Evolutionary conservation across 1,140 invertebrate species (phyloP).

Genomic region (Vanessa tameamea): DNA sequence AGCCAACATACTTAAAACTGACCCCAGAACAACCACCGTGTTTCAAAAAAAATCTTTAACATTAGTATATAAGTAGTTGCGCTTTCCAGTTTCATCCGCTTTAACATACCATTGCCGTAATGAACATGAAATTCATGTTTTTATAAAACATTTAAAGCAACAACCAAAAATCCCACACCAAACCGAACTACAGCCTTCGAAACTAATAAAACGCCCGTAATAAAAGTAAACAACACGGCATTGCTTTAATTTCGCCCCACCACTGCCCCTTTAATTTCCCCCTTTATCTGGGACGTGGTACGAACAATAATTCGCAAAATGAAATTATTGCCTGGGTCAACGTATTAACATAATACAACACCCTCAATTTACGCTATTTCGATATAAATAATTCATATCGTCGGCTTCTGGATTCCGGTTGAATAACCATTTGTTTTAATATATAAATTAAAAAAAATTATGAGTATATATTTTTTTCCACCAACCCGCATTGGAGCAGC

Average conservation of each 20-base stretch:
- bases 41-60: no score
- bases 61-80: no score
- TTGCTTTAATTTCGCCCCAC: constrained; percentile 46
- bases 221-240: constrained; percentile 52
- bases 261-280: not conserved
- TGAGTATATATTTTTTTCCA: no score
- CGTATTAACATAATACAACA: constrained; percentile 14
- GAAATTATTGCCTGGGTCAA: constrained; percentile 11
- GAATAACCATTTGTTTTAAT: constrained; percentile 1
- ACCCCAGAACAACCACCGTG: no score
- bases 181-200: constrained; percentile 6
- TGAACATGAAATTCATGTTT: no score
- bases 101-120: no score
- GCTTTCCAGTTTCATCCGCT: no score
- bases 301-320: constrained; percentile 19
- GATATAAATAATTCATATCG: constrained; percentile 19
- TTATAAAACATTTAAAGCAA: no score
- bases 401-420: constrained; percentile 9
- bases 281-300: constrained; percentile 17
- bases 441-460: not conserved
- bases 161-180: constrained; percentile 10
- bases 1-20: no score
- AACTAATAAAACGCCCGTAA: constrained; percentile 16
- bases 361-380: constrained; percentile 6
- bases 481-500: no score